phyloP scores from a whole-genome alignment of 2,888 invertebrate species.

The Drosophila melanocephala region DNA sequence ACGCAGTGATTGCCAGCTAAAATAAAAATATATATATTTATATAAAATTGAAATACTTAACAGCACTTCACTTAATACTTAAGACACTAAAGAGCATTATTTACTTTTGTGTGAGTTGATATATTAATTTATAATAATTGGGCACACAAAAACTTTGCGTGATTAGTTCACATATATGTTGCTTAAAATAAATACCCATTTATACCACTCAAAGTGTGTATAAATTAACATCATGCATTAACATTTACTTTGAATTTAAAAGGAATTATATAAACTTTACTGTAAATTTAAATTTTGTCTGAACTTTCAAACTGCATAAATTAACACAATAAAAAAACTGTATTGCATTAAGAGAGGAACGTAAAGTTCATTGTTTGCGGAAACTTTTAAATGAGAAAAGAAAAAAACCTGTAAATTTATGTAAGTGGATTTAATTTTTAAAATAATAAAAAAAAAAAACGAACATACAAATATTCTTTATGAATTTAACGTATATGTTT shows the following conservation, averaged over 20 bases:
- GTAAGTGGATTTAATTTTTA: too few species aligned
- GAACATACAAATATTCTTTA: too few species aligned
- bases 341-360: background rate
- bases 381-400: background rate
- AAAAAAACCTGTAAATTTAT: background rate
- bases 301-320: conserved; percentile 9
- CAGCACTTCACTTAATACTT: background rate
- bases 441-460: too few species aligned
- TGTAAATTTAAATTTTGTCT: background rate
- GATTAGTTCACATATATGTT: background rate
- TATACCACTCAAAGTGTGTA: background rate
- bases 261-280: too few species aligned
- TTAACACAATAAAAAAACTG: conserved; percentile 3
- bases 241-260: background rate
- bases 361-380: background rate
- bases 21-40: conserved; percentile 17
- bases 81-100: background rate
- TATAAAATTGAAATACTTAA: background rate
- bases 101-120: background rate
- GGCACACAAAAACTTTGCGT: background rate
- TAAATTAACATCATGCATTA: conserved; percentile 15
- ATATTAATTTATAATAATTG: background rate
- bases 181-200: background rate
- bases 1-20: conserved; percentile 86
- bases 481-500: too few species aligned